Base-by-base conservation (phyloP, 2,888 invertebrate species). In the Sialis lutaria region DNA sequence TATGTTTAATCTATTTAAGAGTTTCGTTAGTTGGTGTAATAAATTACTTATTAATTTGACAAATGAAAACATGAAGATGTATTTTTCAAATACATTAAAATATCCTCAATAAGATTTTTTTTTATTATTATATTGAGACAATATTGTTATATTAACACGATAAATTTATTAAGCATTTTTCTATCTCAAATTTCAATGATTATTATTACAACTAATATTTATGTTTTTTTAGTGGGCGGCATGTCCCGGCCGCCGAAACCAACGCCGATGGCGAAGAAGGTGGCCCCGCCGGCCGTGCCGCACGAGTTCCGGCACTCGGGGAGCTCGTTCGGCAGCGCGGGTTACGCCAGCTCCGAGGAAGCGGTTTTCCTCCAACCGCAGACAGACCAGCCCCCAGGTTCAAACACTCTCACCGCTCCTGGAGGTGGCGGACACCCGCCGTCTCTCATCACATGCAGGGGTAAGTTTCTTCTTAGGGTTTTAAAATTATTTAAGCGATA, bases 201-300 rank as follows among this genome's bases (percentile, higher is more conserved):
- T 22, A 22, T 22, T 22, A 22, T 22, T 22, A 4, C 4, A 22
- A 22, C 22, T 9, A 46, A 12, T 10, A 32, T 30, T 10, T 8
- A 9, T 10, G 12, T 56, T 55, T 60, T 59, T 74, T 47, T 75
- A 85, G 85, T 84, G 75, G 87, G 85, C 75, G 88, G 88, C 64
- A 86, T 88, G 83, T 84, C 82, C 65, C 84, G 88, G 72, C 81
- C 85, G 60, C 78, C 77, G 61, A 81, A 81, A 72, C 75, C 79
- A 68, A 79, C 82, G 66, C 79, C 83, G 64, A 87, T 87, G 69
- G 86, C 83, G 61, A 90, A 90, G 70, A 87, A 88, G 70, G 89
- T 90, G 62, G 82, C 89, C 57, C 90, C 90, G 58, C 88, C 88
- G 41, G 85, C 87, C 46, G 83, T 88, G 54, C 87, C 88, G 44